Percentiles rank a stretch among this genome's conserved stretches.
phyloP scores from a whole-genome alignment of 2,888 invertebrate species.

The Drosophila histrio region DNA sequence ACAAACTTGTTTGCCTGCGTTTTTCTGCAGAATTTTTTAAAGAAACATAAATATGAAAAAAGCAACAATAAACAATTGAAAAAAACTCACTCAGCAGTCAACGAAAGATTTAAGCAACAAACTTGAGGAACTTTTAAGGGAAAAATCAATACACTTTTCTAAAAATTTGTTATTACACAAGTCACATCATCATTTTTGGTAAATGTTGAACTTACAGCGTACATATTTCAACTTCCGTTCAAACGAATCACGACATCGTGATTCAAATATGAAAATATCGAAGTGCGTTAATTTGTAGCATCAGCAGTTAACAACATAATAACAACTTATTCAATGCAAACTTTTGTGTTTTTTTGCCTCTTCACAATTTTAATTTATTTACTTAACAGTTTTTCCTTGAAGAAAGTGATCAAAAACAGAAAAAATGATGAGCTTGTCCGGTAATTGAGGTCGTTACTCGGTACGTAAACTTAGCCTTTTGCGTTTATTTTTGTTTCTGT shows the following conservation, averaged over 20 bases:
- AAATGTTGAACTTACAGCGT: slow-evolving; percentile 24
- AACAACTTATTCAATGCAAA: slow-evolving; percentile 30
- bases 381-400: slow-evolving; percentile 57
- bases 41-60: slow-evolving; percentile 22
- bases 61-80: not conserved
- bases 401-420: slow-evolving; percentile 52
- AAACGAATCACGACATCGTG: slow-evolving; percentile 68
- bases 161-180: not conserved
- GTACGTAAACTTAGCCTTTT: slow-evolving; percentile 18
- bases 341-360: not conserved
- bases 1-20: slow-evolving; percentile 52
- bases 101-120: slow-evolving; percentile 40
- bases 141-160: not conserved
- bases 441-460: slow-evolving; percentile 65
- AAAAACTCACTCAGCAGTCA: slow-evolving; percentile 13
- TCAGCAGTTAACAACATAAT: slow-evolving; percentile 40
- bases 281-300: slow-evolving; percentile 60
- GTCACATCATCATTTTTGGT: not conserved
- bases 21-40: slow-evolving; percentile 63
- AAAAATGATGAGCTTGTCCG: slow-evolving; percentile 18
- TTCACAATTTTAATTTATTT: slow-evolving; percentile 28
- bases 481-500: slow-evolving; percentile 20
- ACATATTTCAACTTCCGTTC: slow-evolving; percentile 36
- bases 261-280: slow-evolving; percentile 56
- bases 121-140: not conserved